A percentile compares a stretch with the other conserved stretches of the same genome.
These are phyloP conservation scores for Seriola quinqueradiata DNA, from an alignment of 2,113 vertebrate genomes.

Conservation along the genomic window DNA sequence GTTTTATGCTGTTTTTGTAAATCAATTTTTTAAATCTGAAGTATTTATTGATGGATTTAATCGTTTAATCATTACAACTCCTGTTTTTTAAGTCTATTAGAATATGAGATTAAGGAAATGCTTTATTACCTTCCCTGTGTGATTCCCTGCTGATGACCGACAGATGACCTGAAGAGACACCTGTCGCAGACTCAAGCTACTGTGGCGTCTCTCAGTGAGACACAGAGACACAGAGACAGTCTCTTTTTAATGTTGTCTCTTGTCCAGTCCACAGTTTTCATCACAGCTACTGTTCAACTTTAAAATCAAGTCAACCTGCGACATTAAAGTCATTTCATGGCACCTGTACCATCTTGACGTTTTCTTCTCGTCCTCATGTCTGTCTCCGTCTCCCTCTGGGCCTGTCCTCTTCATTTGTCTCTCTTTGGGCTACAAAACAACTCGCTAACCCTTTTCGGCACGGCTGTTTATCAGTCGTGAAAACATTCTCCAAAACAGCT, in stretches of 20 bases:
- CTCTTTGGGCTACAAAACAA: slow-evolving; percentile 1
- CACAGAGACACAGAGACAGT: too few species aligned
- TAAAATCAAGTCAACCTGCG: neutral
- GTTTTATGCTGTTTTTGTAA: too few species aligned
- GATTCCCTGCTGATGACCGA: too few species aligned
- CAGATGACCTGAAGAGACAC: too few species aligned
- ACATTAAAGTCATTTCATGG: slow-evolving; percentile 6
- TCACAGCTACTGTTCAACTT: neutral
- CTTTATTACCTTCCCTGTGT: too few species aligned
- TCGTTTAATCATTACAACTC: too few species aligned
- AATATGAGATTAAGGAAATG: too few species aligned
- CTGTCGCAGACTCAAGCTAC: too few species aligned
- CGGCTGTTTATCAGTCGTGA: slow-evolving; percentile 25
- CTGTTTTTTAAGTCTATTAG: too few species aligned
- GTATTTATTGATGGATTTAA: too few species aligned
- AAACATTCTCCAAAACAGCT: neutral
- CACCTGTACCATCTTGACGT: neutral
- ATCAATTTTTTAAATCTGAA: too few species aligned
- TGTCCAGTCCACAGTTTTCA: neutral
- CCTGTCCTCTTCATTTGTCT: slow-evolving; percentile 45
- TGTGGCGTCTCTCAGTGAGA: too few species aligned
- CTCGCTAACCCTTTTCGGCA: slow-evolving; percentile 5
- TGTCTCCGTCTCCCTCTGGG: slow-evolving; percentile 10
- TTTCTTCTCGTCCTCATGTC: slow-evolving; percentile 26
- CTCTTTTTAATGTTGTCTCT: neutral